Conservation (phyloP, 2,113 vertebrate species). For the Alosa alosa region DNA sequence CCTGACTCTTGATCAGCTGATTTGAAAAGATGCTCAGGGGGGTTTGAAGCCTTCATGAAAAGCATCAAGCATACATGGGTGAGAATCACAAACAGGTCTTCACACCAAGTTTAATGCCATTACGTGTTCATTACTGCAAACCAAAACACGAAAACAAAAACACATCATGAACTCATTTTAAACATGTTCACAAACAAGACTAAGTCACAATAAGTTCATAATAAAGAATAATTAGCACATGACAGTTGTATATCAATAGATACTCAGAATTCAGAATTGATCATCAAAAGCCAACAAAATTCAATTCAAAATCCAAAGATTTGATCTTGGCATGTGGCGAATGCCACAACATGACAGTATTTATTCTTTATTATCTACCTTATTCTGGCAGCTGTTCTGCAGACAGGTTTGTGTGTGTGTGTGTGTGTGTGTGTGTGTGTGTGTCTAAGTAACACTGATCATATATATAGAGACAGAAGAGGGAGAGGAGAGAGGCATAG, state of each 20-base stretch:
- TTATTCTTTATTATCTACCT: too few relatives aligned
- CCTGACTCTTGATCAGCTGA: constrained; percentile 2
- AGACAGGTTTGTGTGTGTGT: too few relatives aligned
- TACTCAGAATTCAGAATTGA: too few relatives aligned
- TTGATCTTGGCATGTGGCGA: too few relatives aligned
- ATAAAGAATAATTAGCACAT: too few relatives aligned
- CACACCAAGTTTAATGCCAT: background rate
- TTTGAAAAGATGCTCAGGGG: background rate
- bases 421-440: background rate
- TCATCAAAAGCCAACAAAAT: too few relatives aligned
- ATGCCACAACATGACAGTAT: too few relatives aligned
- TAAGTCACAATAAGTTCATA: too few relatives aligned
- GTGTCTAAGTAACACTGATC: background rate
- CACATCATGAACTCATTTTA: background rate
- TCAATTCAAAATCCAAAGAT: too few relatives aligned
- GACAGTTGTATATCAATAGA: too few relatives aligned
- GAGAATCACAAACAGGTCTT: background rate
- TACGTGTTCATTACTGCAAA: background rate
- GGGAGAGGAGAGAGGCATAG: background rate
- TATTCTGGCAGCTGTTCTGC: too few relatives aligned
- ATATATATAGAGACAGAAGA: background rate
- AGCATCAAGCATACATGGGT: background rate
- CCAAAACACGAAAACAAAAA: background rate
- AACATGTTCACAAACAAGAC: background rate
- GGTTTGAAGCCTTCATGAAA: background rate